Evolutionary conservation across 2,113 vertebrate genomes (phyloP), one percentile per base, ranked within the genome.

Genomic region (Cottus gobio): DNA sequence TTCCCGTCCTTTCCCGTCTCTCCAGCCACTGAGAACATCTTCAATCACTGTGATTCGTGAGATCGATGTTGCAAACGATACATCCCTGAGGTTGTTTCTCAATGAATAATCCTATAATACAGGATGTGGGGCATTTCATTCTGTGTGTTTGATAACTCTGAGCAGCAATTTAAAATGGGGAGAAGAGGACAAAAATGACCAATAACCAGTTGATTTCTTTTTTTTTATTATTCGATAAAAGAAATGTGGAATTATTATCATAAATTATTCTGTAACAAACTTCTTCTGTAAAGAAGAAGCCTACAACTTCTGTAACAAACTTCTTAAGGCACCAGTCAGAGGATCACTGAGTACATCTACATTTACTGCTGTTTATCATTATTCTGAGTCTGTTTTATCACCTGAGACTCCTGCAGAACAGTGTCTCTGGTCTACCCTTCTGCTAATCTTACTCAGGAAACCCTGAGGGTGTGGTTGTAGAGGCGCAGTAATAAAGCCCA

Each of bases 41-140:
- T 81, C 37, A 63, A 26, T 85, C 61, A 73, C 30, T 5, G 70
- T 71, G 84, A 85, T 84, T 83, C 73, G n/a, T 83, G 68, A 64
- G 44, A 16, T 28, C n/a, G 42, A 16, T 57, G 16, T 66, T 30
- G 54, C 54, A 71, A 72, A 73, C 63, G 60, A 61, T 36, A 36
- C 69, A 37, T 68, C 61, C 31, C 26, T 16, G 46, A 83, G 77
- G 48, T 28, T 71, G n/a, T 48, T 42, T 65, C 28, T 64, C 39
- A 64, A 30, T 57, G 64, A 80, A 31, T 39, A 77, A 65, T 62
- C 56, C 3, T 72, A 60, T 57, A 83, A 75, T 44, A 11, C 3
- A 37, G 73, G 9, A 63, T 61, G 54, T 26, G 50, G 24, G 18
- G 12, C 42, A 30, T 80, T 68, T 77, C 26, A 0, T 73, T 56